Evolutionary conservation across 2,888 invertebrate genomes (phyloP), one percentile per base, ranked within the genome.

Genomic region (Leptopilina syphax): DNA sequence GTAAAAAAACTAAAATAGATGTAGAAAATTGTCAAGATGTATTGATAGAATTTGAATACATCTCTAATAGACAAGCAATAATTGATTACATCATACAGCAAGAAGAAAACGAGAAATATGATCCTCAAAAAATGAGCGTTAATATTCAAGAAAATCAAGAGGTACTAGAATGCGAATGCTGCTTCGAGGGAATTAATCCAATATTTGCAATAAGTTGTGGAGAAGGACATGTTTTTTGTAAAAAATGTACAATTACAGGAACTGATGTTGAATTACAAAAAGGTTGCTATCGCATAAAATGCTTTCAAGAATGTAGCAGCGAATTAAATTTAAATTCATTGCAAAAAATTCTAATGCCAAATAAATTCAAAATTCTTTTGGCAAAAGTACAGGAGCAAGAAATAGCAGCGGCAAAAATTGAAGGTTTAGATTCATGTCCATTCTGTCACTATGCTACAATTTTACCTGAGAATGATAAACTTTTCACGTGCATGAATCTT

Each of bases 401-500:
- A 85, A 90, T 94, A 10, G 88, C 87, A 76, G 90, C 92, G 34
- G 93, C 93, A 47, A 92, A 90, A 63, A 90, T 94, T 41, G 92
- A 92, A 13, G 93, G 93, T 65, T 88, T 94, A 7, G 93, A 93
- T 1, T 88, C 90, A 0, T 94, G 94, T 87, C 93, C 93, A 1
- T 93, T 93, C 85, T 94, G 94, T 84, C 79, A 92, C 54, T 94
- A 93, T 85, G 93, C 93, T 27, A 92, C 92, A 18, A 93, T 94
- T 84, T 93, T 93, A 47, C 88, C 89, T 0, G 84, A 86, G 4
- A 88, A 88, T 44, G 91, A 92, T 77, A 91, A 90, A 81, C 88
- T 94, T 1, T 93, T 94, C 82, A 91, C 89, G 77, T 94, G 94
- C 82, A 86, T 92, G 1, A 93, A 94, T 88, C 92, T 92, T 1